Base-by-base conservation (phyloP, 2,113 vertebrate genomes). In the Thunnus thynnus region DNA sequence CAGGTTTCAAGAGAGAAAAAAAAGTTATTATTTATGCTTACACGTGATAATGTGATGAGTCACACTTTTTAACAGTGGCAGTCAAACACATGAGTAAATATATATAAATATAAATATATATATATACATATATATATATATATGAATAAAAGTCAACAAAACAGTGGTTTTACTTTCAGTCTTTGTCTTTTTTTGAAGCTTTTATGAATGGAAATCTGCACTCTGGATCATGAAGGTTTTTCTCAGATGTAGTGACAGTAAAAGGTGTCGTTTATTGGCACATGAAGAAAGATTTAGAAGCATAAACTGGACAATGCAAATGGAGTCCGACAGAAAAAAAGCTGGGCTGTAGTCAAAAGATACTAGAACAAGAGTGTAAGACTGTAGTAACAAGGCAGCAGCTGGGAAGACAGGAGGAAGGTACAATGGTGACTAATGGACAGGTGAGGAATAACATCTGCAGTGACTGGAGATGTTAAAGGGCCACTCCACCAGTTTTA, bases 1-100 rank as follows among this genome's bases (percentile, higher is more conserved):
- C 89, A 92, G 86, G 86, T 92, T 89, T 90, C 85, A 90, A 91
- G 90, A 92, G 90, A 90, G 90, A 91, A 76, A 90, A 92, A 92
- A 92, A 83, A 86, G 85, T 79, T 80, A 77, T 85, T 95, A 94
- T 95, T 95, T 95, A 94, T 95, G 94, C 90, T 93, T 88, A 93
- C 86, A 92, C 81, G 82, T 91, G 91, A 90, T 78, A 70, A 91
- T 91, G 86, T 91, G 92, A 93, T 82, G 81, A 91, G 91, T 92
- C 93, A 94, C 90, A 88, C 84, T 92, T 94, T 94, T 92, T 93
- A 91, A 92, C 85, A 82, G 88, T 94, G 88, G 90, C 92, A 92
- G 90, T 92, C 66, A 86, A 92, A 93, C 81, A 88, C 87, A 90
- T 77, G 82, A 80, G 48, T 92, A 88, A 85, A 83, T 79, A 86